A percentile compares a stretch with the other conserved stretches of the same genome.
These are phyloP conservation scores for Drosophila biarmipes DNA, from an alignment of 1,140 invertebrate genomes.

Conservation along the genomic window DNA sequence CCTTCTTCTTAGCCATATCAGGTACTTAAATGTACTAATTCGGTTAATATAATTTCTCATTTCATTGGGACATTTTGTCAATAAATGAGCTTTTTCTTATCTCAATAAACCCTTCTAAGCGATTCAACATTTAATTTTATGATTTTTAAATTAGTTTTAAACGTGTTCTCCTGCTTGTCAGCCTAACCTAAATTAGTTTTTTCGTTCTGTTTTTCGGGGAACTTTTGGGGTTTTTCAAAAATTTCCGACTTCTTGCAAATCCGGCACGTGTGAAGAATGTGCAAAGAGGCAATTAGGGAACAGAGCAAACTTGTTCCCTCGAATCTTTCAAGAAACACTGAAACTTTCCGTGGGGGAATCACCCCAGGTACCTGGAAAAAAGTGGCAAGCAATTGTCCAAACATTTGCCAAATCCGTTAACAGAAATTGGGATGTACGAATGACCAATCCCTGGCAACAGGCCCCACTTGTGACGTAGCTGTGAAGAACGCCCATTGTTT, in stretches of 20 bases:
- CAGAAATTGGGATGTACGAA: conserved; percentile 8
- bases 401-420: conserved; percentile 55
- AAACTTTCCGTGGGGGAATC: conserved; percentile 48
- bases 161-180: conserved; percentile 1
- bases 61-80: too few species aligned
- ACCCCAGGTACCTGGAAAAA: conserved; percentile 35
- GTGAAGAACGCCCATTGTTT: conserved; percentile 28
- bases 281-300: not conserved
- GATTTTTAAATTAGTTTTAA: conserved; percentile 21
- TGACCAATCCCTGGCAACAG: conserved; percentile 34
- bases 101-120: not conserved
- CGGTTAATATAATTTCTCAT: too few species aligned
- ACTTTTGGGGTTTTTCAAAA: conserved; percentile 36
- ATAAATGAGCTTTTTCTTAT: not conserved
- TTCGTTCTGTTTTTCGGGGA: conserved; percentile 30
- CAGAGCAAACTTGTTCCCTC: conserved; percentile 8
- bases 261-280: conserved; percentile 7
- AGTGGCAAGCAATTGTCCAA: conserved; percentile 61
- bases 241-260: conserved; percentile 6
- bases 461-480: conserved; percentile 31
- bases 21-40: too few species aligned
- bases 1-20: too few species aligned
- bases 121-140: conserved; percentile 1
- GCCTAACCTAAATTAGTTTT: conserved; percentile 15
- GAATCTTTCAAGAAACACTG: conserved; percentile 4